A percentile compares a stretch with the other conserved stretches of the same genome.
These are phyloP conservation scores for Pimephales promelas DNA, from an alignment of 2,113 vertebrate genomes.

Conservation along the genomic window DNA sequence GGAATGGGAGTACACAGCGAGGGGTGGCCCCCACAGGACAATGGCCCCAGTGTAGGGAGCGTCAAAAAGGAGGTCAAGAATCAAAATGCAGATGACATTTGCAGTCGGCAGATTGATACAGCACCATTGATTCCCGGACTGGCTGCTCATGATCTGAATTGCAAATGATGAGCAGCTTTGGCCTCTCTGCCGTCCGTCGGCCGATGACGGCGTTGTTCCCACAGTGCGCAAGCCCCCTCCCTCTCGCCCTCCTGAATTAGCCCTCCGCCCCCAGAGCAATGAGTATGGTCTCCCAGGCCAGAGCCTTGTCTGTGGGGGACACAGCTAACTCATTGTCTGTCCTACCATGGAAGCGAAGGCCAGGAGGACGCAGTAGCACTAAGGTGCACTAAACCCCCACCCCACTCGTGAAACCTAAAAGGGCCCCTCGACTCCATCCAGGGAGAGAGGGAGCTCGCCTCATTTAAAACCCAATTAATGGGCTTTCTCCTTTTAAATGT, in stretches of 20 bases:
- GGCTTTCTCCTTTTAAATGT: slow-evolving; percentile 59
- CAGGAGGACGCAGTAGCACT: slow-evolving; percentile 64
- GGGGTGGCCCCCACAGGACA: slow-evolving; percentile 69
- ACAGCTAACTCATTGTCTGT: slow-evolving; percentile 79
- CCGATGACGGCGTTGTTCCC: slow-evolving; percentile 72
- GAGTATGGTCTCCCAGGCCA: slow-evolving; percentile 73
- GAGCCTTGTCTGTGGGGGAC: slow-evolving; percentile 66
- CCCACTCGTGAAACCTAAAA: slow-evolving; percentile 62
- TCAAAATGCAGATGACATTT: slow-evolving; percentile 83
- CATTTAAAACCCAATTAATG: slow-evolving; percentile 67
- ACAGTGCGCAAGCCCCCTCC: slow-evolving; percentile 73
- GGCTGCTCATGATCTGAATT: slow-evolving; percentile 79
- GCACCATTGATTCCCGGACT: slow-evolving; percentile 78
- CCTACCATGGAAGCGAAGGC: slow-evolving; percentile 57
- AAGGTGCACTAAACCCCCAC: slow-evolving; percentile 69
- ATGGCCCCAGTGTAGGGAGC: slow-evolving; percentile 70
- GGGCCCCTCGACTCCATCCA: slow-evolving; percentile 56
- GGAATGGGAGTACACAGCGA: slow-evolving; percentile 56
- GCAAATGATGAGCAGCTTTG: slow-evolving; percentile 76
- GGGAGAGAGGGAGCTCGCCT: slow-evolving; percentile 53
- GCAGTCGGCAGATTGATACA: slow-evolving; percentile 83
- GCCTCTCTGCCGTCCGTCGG: slow-evolving; percentile 71
- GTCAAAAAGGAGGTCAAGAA: slow-evolving; percentile 79
- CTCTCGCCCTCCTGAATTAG: slow-evolving; percentile 48
- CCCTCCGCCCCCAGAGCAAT: slow-evolving; percentile 72